Evolutionary conservation across 2,797 vertebrate species (phyloP).

Genomic region (Meriones psammophilus): DNA sequence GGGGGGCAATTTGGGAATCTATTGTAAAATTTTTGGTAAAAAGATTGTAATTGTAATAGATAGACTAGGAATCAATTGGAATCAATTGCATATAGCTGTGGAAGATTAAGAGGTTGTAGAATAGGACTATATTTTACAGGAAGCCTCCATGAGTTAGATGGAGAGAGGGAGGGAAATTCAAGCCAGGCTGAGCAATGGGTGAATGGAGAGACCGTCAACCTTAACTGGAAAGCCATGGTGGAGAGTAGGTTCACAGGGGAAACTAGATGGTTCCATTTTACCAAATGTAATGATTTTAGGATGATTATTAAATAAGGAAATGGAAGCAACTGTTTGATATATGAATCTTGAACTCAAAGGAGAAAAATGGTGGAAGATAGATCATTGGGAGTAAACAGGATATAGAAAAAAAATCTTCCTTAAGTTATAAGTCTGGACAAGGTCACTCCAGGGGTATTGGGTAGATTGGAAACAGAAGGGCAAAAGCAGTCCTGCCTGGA

Average conservation of each 20-base stretch:
- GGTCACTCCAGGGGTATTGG: neutral
- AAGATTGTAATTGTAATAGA: neutral
- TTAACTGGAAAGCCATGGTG: neutral
- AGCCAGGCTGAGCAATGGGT: neutral
- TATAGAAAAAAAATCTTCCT: neutral
- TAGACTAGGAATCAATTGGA: neutral
- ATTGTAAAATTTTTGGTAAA: neutral
- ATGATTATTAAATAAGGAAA: neutral
- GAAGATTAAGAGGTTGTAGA: neutral
- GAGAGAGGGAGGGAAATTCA: neutral
- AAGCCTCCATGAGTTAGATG: neutral
- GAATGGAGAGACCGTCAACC: neutral
- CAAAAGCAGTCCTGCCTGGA: neutral
- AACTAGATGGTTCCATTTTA: neutral
- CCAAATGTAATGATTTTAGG: neutral
- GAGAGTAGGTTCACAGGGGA: neutral
- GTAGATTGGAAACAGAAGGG: neutral
- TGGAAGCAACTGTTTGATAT: neutral
- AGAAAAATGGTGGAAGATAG: slow-evolving; percentile 8
- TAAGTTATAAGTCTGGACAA: neutral
- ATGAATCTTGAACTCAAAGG: neutral
- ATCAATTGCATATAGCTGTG: neutral
- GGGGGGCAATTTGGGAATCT: neutral
- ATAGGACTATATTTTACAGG: neutral
- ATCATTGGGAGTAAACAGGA: neutral